Base-by-base conservation (phyloP, 2,113 vertebrate genomes). In the Epinephelus lanceolatus region DNA sequence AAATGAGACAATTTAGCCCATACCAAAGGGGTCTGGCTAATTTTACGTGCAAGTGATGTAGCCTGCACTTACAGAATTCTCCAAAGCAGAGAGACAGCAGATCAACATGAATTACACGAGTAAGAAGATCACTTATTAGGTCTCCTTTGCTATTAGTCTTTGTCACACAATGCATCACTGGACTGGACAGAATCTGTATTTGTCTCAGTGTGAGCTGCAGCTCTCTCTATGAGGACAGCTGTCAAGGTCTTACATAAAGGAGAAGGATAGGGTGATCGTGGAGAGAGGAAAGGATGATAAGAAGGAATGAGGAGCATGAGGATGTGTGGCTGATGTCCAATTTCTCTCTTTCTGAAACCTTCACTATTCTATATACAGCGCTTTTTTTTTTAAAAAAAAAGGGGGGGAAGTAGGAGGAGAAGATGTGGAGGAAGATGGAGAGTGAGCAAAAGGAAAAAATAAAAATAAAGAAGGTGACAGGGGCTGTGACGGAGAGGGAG, bases 221-320 rank as follows among this genome's bases (percentile, higher is more conserved):
- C 66, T 77, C 53, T 68, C 74, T 78, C 45, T 65, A 30, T 37
- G 70, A 81, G 14, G 60, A 86, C 75, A 81, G 57, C 78, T 75
- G 71, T 78, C 81, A 84, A 61, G 61, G 69, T 57, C 81, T 83
- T 47, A 53, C n/a, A 84, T 69, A 77, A 79, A 83, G n/a, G 23
- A 56, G 66, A 83, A 30, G 59, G 23, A 80, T 30, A 14, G 37
- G 0, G 25, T 76, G 71, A 81, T 62, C 51, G 21, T 0, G 21
- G 37, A 52, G 33, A 78, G 25, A 71, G 72, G 60, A 72, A 59
- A 12, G 55, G n/a, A 67, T 68, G 61, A 81, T 73, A 80, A 74
- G 66, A 80, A 81, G 19, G 40, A 57, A 47, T 60, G 73, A 55
- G 21, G 25, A 67, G 19, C 13, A 60, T 4, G 2, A 79, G 21